phyloP scores from a whole-genome alignment of 2,888 invertebrate genomes.

The Dermolepida albohirtum region DNA sequence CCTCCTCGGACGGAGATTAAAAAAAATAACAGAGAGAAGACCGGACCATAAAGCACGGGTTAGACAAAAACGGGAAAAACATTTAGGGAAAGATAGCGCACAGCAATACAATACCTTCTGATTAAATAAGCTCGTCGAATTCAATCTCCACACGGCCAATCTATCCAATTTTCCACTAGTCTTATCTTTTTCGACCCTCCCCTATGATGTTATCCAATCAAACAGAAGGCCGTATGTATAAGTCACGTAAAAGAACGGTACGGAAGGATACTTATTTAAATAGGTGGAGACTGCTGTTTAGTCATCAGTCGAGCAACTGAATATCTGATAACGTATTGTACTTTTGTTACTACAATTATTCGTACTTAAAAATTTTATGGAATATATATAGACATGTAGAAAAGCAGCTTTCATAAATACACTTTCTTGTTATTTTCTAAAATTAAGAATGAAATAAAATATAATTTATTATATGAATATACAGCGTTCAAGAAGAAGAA shows the following conservation, averaged over 20 bases:
- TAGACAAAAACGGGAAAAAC: conserved; percentile 42
- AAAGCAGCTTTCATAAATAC: no score
- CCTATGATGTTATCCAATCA: conserved; percentile 61
- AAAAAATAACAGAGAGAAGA: conserved; percentile 31
- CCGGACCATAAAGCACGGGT: conserved; percentile 23
- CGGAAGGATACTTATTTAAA: conserved; percentile 56
- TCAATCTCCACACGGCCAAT: conserved; percentile 62
- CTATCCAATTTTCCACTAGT: conserved; percentile 65
- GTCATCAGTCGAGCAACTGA: conserved; percentile 42
- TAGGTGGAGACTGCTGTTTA: conserved; percentile 48
- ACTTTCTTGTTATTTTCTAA: no score
- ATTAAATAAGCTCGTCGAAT: conserved; percentile 64
- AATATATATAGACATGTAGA: no score
- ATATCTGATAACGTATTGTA: no score
- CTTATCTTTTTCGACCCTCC: conserved; percentile 63
- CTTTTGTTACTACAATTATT: no score
- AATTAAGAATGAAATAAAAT: no score
- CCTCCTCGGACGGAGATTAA: conserved; percentile 44
- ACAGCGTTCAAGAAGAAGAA: no score
- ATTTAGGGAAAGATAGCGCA: conserved; percentile 48
- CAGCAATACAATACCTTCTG: conserved; percentile 53
- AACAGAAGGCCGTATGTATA: conserved; percentile 53
- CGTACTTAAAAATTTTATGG: no score
- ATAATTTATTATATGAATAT: no score
- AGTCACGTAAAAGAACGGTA: conserved; percentile 56